phyloP scores from a whole-genome alignment of 2,113 vertebrate species.

The Guaruba guarouba region DNA sequence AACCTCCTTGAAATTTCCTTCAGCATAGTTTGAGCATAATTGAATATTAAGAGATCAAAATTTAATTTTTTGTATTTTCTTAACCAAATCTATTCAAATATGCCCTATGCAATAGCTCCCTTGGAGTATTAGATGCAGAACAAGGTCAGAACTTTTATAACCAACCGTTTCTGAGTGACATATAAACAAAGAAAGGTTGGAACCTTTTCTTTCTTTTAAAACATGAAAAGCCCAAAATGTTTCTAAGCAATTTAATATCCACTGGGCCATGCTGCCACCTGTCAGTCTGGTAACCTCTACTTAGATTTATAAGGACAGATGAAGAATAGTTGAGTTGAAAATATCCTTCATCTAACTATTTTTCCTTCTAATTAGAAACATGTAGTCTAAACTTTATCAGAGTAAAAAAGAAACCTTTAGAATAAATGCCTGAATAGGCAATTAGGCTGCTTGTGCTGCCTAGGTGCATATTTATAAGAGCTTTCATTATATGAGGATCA shows the following conservation, averaged over 20 bases:
- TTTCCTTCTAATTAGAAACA: conserved; percentile 36
- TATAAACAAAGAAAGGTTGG: conserved; percentile 51
- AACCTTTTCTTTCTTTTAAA: conserved; percentile 34
- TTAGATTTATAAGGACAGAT: not conserved
- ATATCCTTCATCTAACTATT: not conserved
- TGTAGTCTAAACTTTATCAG: not conserved
- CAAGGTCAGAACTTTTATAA: conserved; percentile 60
- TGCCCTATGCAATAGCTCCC: conserved; percentile 1
- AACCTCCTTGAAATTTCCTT: conserved; percentile 69
- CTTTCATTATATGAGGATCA: conserved; percentile 56
- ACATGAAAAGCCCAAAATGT: conserved; percentile 25
- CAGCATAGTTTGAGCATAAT: conserved; percentile 55
- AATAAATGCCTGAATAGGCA: conserved; percentile 26
- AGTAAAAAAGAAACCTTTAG: not conserved
- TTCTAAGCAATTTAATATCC: conserved; percentile 42
- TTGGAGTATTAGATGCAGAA: conserved; percentile 26
- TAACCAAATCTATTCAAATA: conserved; percentile 64
- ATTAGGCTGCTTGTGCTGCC: not conserved
- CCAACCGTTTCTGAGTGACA: conserved; percentile 37
- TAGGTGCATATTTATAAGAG: conserved; percentile 55
- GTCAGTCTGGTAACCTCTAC: conserved; percentile 13
- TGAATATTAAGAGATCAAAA: conserved; percentile 66
- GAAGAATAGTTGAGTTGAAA: conserved; percentile 35
- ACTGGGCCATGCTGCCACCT: conserved; percentile 33
- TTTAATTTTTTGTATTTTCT: conserved; percentile 61